Percentiles rank a stretch among this genome's conserved stretches.
Evolutionary conservation across 2,113 vertebrate species (phyloP).

Genomic region (Ariopsis seemanni): DNA sequence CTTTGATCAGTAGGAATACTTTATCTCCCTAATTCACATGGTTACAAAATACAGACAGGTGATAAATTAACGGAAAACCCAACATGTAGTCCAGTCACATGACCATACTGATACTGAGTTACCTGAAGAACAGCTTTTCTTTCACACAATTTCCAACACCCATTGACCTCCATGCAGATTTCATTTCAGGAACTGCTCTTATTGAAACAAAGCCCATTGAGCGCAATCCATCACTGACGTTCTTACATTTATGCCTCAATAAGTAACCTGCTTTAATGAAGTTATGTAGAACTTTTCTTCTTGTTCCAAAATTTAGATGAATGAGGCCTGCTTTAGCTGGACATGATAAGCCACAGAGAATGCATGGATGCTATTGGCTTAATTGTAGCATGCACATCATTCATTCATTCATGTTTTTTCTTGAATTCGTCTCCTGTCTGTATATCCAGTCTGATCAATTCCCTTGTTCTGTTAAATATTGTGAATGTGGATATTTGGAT

Average conservation of each 20-base stretch:
- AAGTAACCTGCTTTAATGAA: too few species aligned
- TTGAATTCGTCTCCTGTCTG: not conserved
- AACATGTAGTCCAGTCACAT: not conserved
- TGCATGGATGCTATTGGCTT: too few species aligned
- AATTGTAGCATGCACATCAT: too few species aligned
- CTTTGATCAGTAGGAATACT: conserved; percentile 7
- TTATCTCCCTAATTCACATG: conserved; percentile 17
- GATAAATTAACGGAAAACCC: not conserved
- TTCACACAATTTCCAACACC: not conserved
- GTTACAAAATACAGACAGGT: not conserved
- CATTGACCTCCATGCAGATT: not conserved
- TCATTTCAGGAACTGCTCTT: not conserved
- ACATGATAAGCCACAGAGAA: too few species aligned
- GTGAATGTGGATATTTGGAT: not conserved
- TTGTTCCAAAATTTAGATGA: too few species aligned
- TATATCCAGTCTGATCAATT: not conserved
- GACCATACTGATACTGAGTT: not conserved
- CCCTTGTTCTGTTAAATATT: not conserved
- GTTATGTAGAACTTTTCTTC: too few species aligned
- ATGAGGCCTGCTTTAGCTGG: too few species aligned
- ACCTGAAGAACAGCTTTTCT: not conserved
- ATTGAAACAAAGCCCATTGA: not conserved
- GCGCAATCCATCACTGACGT: not conserved
- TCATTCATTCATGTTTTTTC: not conserved
- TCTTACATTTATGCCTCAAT: too few species aligned